Evolutionary conservation across 1,140 invertebrate species (phyloP).

Genomic region (Neocloeon triangulifer): DNA sequence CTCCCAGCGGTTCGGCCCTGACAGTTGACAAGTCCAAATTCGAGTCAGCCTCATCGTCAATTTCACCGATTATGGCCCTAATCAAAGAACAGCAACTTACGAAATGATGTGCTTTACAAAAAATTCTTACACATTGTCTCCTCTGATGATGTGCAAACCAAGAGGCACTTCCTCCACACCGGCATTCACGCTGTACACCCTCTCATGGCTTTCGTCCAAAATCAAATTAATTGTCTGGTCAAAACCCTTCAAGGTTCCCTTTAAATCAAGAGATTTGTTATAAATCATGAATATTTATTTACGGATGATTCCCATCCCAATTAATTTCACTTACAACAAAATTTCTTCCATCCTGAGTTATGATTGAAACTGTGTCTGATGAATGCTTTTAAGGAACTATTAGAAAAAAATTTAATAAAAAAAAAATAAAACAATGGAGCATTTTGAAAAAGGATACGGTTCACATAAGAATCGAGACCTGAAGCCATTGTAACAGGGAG

Average conservation of each 20-base stretch:
- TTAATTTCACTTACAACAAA: conserved; percentile 55
- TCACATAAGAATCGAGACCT: conserved; percentile 63
- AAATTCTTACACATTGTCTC: conserved; percentile 77
- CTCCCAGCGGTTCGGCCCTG: conserved; percentile 70
- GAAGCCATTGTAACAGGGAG: conserved; percentile 51
- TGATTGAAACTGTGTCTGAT: conserved; percentile 73
- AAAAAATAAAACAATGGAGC: neutral
- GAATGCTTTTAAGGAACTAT: conserved; percentile 17
- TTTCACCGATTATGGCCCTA: conserved; percentile 71
- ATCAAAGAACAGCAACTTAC: conserved; percentile 11
- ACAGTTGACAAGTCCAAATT: conserved; percentile 63
- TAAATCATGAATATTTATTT: conserved; percentile 5
- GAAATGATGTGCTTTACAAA: neutral
- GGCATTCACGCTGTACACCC: conserved; percentile 76
- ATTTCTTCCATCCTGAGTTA: conserved; percentile 83
- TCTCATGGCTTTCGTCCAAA: conserved; percentile 89
- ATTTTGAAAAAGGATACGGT: conserved; percentile 41
- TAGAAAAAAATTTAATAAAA: neutral
- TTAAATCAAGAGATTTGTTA: conserved; percentile 15
- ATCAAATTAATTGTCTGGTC: conserved; percentile 98
- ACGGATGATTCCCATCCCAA: neutral
- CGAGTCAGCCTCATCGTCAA: conserved; percentile 77
- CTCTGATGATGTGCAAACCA: conserved; percentile 89
- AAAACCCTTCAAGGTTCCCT: conserved; percentile 77
- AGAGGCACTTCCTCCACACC: conserved; percentile 93